Base-by-base conservation (phyloP, 2,113 vertebrate species). In the Pyxicephalus adspersus region DNA sequence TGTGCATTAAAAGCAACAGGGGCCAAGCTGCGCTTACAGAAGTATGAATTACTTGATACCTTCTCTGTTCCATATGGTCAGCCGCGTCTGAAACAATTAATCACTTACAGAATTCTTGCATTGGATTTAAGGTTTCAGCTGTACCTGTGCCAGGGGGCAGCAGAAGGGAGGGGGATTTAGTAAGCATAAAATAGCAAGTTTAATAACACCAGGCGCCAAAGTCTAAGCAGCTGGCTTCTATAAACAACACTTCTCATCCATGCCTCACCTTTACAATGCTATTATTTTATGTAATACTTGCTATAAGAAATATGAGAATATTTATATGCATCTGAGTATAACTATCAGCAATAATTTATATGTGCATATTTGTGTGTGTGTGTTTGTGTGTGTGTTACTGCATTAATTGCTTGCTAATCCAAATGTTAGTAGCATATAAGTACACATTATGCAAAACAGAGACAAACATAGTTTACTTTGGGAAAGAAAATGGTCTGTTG, bases 21-120 rank as follows among this genome's bases (percentile, higher is more conserved):
- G 91, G 91, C 90, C 89, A 90, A 89, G 77, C 87, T 91, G 91
- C 88, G 78, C 90, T 91, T 91, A 90, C 91, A 91, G 87, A 91
- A 92, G 89, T 90, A 91, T 93, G 91, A 93, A 94, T 95, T 93
- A 92, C 90, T 90, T 90, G 91, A 92, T 92, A 90, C 88, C 91
- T 92, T 93, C 91, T 91, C 89, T 89, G 91, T 93, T 93, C 93
- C 93, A 93, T 94, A 92, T 94, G 92, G 92, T 89, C 91, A 86
- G 89, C 89, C 87, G 85, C 89, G 92, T 93, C 91, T 90, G 92
- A 91, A 91, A 94, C 94, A 92, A 93, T 94, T 94, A 91, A 93
- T 94, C 93, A 94, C 90, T 87, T 87, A 86, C 89, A 85, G 88
- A 93, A 92, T 92, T 91, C 89, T 90, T 88, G 91, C 89, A 89